Conservation (phyloP, 2,113 vertebrate genomes). For the Pachyramphus minor region DNA sequence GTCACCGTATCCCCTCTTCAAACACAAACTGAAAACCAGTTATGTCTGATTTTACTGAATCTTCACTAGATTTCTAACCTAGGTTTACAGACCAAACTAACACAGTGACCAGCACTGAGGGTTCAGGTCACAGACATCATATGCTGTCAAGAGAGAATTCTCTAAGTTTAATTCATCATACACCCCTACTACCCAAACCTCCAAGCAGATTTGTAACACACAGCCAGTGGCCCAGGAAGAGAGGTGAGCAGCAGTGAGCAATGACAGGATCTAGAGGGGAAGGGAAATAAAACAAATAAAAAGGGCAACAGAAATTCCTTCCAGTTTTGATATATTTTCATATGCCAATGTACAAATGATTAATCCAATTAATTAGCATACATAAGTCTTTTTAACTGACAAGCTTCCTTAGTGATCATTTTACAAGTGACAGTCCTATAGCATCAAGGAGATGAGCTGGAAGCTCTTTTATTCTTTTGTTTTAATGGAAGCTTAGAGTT, state of each 20-base stretch:
- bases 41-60: background rate
- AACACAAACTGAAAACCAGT: background rate
- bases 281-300: background rate
- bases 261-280: background rate
- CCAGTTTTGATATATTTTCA: background rate
- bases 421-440: background rate
- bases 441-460: background rate
- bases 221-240: background rate
- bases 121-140: background rate
- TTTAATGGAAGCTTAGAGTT: background rate
- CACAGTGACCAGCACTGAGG: background rate
- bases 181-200: background rate
- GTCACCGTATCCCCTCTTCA: background rate
- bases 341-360: background rate
- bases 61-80: background rate
- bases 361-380: conserved; percentile 1
- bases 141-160: background rate
- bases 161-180: background rate
- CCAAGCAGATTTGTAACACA: background rate
- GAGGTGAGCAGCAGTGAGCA: background rate
- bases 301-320: background rate
- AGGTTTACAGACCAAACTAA: background rate
- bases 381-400: background rate
- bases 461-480: background rate
- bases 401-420: background rate